phyloP scores from a whole-genome alignment of 37 sponge, comb jelly and placozoan species.

The Cladorhizidae sp. region DNA sequence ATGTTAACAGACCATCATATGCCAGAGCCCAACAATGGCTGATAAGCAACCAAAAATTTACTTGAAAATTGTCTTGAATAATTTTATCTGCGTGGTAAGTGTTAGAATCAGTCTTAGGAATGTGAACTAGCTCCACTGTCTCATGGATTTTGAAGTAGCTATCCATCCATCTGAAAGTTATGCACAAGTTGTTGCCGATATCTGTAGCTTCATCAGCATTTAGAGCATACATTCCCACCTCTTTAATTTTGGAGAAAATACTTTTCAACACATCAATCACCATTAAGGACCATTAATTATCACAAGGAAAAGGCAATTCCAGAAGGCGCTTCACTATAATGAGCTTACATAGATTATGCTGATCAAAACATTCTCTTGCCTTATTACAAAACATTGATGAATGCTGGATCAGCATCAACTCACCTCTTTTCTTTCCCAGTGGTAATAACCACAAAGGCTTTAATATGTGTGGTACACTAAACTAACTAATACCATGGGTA shows the following conservation, averaged over 20 bases:
- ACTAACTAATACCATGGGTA: no score
- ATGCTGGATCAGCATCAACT: no score
- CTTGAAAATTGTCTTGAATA: constrained; percentile 45
- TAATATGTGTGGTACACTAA: no score
- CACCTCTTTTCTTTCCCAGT: no score
- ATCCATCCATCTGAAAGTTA: no score
- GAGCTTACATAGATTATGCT: no score
- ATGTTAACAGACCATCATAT: constrained; percentile 70
- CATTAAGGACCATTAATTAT: constrained; percentile 55
- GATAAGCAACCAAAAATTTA: constrained; percentile 37
- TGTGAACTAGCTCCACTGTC: constrained; percentile 43
- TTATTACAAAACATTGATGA: no score
- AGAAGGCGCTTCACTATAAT: no score
- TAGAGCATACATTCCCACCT: constrained; percentile 32
- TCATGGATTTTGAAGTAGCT: constrained; percentile 43
- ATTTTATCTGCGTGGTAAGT: constrained; percentile 31
- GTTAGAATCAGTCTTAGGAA: constrained; percentile 62
- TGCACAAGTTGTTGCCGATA: constrained; percentile 51
- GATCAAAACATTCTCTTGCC: no score
- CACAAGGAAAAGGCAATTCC: no score
- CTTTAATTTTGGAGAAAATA: constrained; percentile 17
- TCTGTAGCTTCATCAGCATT: constrained; percentile 70
- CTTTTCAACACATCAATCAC: constrained; percentile 23
- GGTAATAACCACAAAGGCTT: no score
- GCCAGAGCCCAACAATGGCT: constrained; percentile 52